Base-by-base conservation (phyloP, 2,888 invertebrate genomes). In the Coelogynopora nodosa region DNA sequence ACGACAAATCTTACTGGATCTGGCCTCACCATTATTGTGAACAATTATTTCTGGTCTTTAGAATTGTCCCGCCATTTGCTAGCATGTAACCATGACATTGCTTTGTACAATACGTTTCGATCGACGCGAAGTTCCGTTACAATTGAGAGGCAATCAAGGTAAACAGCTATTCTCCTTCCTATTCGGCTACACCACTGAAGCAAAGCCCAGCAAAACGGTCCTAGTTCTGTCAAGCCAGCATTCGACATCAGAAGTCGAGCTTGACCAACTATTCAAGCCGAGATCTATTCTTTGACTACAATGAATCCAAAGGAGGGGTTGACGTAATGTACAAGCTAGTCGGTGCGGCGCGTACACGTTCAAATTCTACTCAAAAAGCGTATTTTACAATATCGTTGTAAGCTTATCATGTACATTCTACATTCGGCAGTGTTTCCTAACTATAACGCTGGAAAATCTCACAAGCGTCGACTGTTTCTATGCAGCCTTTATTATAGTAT, bases 1-100 rank as follows among this genome's bases (percentile, higher is more conserved):
- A 82, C 30, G 28, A 82, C 30, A 82, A 30, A 82, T 82, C 30
- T 82, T 2, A 31, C 18, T 2, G 18, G 30, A 82, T 82, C 31
- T 82, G 30, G 31, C n/a, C 27, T 26, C 83, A 82, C 10, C 28
- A 30, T 82, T 82, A 82, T 2, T 2, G n/a, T 2, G 31, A 82
- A 82, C 31, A 82, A 28, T 82, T 82, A 82, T 82, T 82, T 74
- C 74, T 74, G 74, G 2, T 74, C 74, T 74, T 74, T 74, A 26
- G 74, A 74, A 74, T 74, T 74, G 23, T 74, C 74, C 74, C 74
- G 74, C 18, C 18, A 26, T 74, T 74, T 74, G 74, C 23, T 74
- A 49, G 49, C 49, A 5, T 18, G 49, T 18, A 49, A 49, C 49
- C n/a, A 49, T 5, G 49, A 49, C 49, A 49, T 18, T 49, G 49